Conservation (phyloP, 2,888 invertebrate species). For the Hirtodrosophila duncani region DNA sequence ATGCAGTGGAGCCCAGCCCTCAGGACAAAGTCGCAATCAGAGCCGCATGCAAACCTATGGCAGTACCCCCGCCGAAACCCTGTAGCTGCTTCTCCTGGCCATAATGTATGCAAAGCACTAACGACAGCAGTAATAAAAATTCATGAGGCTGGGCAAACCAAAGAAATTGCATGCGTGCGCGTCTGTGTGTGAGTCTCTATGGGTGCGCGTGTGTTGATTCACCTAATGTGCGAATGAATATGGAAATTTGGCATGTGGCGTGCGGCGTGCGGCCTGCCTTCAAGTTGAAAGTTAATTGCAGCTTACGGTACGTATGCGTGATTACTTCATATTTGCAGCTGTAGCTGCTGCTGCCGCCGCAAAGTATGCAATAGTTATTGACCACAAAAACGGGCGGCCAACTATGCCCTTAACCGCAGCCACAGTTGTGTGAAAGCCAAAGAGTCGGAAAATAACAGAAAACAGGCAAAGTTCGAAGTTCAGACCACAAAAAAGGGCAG, state of each 20-base stretch:
- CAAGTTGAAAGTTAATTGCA: conserved; percentile 42
- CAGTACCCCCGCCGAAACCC: conserved; percentile 6
- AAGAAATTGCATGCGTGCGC: conserved; percentile 33
- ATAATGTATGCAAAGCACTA: conserved; percentile 69
- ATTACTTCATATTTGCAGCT: conserved; percentile 25
- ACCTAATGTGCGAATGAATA: conserved; percentile 54
- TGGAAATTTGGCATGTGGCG: conserved; percentile 31
- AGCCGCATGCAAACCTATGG: conserved; percentile 6
- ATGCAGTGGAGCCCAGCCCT: too few relatives aligned
- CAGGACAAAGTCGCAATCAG: conserved; percentile 21
- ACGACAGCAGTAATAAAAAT: conserved; percentile 69
- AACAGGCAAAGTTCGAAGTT: conserved; percentile 29
- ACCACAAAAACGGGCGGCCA: conserved; percentile 47
- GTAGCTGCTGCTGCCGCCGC: conserved; percentile 6
- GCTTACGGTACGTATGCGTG: conserved; percentile 46
- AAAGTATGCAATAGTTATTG: conserved; percentile 63
- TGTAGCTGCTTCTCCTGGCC: conserved; percentile 1
- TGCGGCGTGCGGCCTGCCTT: conserved; percentile 1
- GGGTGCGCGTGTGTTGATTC: conserved; percentile 17
- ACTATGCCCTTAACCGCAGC: too few relatives aligned
- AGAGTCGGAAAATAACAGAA: conserved; percentile 10
- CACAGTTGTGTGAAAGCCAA: background rate
- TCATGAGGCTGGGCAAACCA: conserved; percentile 47
- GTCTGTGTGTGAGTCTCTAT: conserved; percentile 17
- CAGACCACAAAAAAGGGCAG: conserved; percentile 38